Base-by-base conservation (phyloP, 2,113 vertebrate genomes). In the Machaerirhynchus nigripectus region DNA sequence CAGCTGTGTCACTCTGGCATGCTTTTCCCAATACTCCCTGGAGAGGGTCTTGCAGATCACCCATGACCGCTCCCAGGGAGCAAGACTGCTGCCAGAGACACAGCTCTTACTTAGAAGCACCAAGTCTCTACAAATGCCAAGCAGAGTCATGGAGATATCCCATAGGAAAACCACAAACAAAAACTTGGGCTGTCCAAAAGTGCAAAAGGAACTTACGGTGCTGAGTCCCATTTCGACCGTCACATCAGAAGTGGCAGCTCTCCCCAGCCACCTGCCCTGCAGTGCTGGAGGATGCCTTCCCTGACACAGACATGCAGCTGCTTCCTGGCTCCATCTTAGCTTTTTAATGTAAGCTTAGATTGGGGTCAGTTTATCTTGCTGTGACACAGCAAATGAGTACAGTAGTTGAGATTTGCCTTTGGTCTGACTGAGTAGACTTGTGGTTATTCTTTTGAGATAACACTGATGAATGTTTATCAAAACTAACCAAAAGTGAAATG, bases 21-120 rank as follows among this genome's bases (percentile, higher is more conserved):
- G 0, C 28, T 76, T 15, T 71, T 56, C 22, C 75, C 42, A 28
- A 2, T 37, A 49, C 3, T 7, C 4, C 5, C 49, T 3, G 1
- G 42, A 40, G 31, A 47, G 7, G 4, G 26, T 78, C 35, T 59
- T 77, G 31, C 19, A 77, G 37, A 50, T 63, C 17, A 74, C 31
- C 27, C 28, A 14, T 23, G 23, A 71, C 22, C 13, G 27, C 3
- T 28, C 17, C 15, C 23, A 79, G 9, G 33, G 27, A 85, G 31
- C 74, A 82, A 30, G n/a, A 46, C 0, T 28, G 28, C 39, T 61
- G 26, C n/a, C 30, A 69, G 55, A 86, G 92, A 50, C 35, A 69
- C 2, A 74, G 40, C n/a, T 61, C 14, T 61, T 52, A 24, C 17
- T 88, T 46, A 56, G 31, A 76, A 69, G 61, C 5, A 85, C 18